Percentiles rank a stretch among this genome's conserved stretches.
phyloP scores from a whole-genome alignment of 2,113 vertebrate species.

The Petaurus breviceps region DNA sequence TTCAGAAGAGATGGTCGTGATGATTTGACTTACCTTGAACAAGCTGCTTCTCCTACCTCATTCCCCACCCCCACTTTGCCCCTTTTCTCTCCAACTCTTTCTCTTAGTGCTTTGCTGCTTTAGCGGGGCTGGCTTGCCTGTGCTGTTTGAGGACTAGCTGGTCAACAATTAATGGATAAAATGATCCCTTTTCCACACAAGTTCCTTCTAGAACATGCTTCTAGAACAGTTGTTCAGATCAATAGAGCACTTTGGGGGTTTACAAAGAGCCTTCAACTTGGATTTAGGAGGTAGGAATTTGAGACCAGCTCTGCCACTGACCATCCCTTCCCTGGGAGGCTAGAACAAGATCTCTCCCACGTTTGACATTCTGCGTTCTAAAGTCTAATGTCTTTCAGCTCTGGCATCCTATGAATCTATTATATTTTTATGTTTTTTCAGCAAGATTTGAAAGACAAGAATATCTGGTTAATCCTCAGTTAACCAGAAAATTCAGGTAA shows the following conservation, averaged over 20 bases:
- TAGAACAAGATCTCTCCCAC: neutral
- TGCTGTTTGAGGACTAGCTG: neutral
- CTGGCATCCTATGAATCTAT: neutral
- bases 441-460: conserved; percentile 43
- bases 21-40: neutral
- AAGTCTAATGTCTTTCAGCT: neutral
- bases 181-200: neutral
- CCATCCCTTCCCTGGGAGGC: neutral
- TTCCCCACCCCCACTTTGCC: too few species aligned
- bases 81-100: neutral
- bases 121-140: neutral
- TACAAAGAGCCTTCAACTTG: neutral
- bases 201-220: neutral
- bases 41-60: neutral
- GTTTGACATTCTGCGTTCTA: neutral
- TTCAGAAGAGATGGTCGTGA: neutral
- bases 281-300: neutral
- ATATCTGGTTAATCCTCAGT: conserved; percentile 53
- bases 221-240: neutral
- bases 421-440: conserved; percentile 63
- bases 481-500: conserved; percentile 52
- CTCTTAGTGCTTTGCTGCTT: neutral
- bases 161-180: neutral
- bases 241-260: neutral
- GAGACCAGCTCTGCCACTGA: neutral